Evolutionary conservation across 1,140 invertebrate species (phyloP).

Genomic region (Goniozus legneri): DNA sequence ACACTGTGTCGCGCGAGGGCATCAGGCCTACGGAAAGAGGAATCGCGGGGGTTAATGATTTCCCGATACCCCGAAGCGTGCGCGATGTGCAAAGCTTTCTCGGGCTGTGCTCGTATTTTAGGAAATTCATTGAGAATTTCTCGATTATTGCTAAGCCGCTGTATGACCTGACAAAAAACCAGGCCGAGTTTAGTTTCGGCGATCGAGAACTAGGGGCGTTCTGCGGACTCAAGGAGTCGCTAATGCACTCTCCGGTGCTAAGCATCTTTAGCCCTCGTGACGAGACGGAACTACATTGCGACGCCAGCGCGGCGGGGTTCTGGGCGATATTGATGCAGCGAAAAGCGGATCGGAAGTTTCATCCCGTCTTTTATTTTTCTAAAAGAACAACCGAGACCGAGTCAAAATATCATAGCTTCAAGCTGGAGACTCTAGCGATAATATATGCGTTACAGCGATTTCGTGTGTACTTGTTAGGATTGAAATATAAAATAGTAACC

Average conservation of each 20-base stretch:
- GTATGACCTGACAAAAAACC: not conserved
- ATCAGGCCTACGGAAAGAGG: not conserved
- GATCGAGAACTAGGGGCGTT: not conserved
- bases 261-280: conserved; percentile 5
- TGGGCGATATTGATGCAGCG: conserved; percentile 4
- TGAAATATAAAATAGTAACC: not conserved
- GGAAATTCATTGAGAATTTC: conserved; percentile 1
- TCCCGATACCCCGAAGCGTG: not conserved
- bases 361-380: conserved; percentile 4
- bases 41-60: not conserved
- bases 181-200: not conserved
- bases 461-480: not conserved
- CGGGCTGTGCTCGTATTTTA: not conserved
- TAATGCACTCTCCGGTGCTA: not conserved
- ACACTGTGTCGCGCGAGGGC: conserved; percentile 6
- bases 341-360: conserved; percentile 4
- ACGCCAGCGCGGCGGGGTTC: conserved; percentile 1
- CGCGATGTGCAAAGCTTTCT: not conserved
- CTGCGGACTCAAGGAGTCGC: not conserved
- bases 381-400: conserved; percentile 1
- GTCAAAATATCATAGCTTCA: not conserved
- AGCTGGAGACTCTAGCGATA: not conserved
- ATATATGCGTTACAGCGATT: conserved; percentile 9
- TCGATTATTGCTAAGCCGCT: conserved; percentile 1
- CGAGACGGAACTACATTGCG: conserved; percentile 7